Base-by-base conservation (phyloP, 2,113 vertebrate genomes). In the Australoheros scitulus region DNA sequence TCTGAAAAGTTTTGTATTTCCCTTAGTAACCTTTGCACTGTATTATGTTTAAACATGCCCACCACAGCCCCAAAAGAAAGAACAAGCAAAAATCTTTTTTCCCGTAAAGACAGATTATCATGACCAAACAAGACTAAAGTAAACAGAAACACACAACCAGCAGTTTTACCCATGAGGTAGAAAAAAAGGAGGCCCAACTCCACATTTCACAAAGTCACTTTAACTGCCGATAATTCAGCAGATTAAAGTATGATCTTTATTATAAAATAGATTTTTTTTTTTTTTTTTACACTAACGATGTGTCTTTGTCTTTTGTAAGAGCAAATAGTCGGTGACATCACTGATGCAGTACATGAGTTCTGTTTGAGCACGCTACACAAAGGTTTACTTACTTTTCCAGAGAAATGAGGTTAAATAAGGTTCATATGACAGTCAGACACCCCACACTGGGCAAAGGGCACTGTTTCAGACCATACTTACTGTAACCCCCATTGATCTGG, bases 1-100 rank as follows among this genome's bases (percentile, higher is more conserved):
- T 38, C 0, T 13, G 34, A 63, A 63, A 38, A 6, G 0, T 2
- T 10, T 29, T 20, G 0, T 0, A 34, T 63, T 64, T 41, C 14
- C n/a, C 61, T 41, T 41, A 64, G 15, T 36, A 64, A 41, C 22
- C 61, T 41, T 65, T 65, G 61, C n/a, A 41, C 36, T 65, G n/a
- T 6, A 41, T 36, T 0, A 15, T 64, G 61, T 41, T 64, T 41
- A 24, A 64, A 64, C 7, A 64, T 64, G 18, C 8, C 52, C 18
- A 20, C 8, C 8, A 9, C 18, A 9, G 20, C 20, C 61, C 20
- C 38, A 65, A 24, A 65, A 15, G 22, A 41, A 43, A 65, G 15
- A 17, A 22, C 63, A 65, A 65, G 43, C 63, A 3, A 65, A 43
- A 65, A 24, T 1, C 63, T 7, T 34, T 14, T 63, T 65, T 17